phyloP scores from a whole-genome alignment of 30 jellyfish, hydroid and myxozoan genomes.

The Turritopsis rubra region DNA sequence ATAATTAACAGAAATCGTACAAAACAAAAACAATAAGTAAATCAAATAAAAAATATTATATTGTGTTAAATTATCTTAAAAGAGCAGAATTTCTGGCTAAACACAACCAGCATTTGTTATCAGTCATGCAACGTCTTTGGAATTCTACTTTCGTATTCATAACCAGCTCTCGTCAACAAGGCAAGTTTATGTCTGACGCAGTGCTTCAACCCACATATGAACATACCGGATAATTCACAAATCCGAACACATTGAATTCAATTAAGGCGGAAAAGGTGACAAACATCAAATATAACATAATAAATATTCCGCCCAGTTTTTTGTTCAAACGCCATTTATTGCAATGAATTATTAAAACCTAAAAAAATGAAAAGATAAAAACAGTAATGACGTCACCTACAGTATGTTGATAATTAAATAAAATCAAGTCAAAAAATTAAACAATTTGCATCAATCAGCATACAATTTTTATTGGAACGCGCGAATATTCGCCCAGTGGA shows the following conservation, averaged over 20 bases:
- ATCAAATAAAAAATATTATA: neutral
- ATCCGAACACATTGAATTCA: constrained; percentile 76
- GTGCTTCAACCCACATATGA: neutral
- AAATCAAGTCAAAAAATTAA: no score
- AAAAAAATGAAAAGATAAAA: neutral
- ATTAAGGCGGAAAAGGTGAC: constrained; percentile 50
- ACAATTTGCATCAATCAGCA: no score
- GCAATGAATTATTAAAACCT: constrained; percentile 46
- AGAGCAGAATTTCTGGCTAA: no score
- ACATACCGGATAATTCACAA: constrained; percentile 74
- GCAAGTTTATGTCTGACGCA: neutral
- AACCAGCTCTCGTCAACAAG: neutral
- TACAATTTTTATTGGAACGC: no score
- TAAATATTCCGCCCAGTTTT: constrained; percentile 50
- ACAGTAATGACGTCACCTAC: no score
- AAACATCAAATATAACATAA: constrained; percentile 44
- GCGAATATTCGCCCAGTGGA: no score
- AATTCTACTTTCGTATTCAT: neutral
- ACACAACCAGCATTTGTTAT: neutral
- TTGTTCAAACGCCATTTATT: constrained; percentile 76
- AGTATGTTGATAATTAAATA: no score
- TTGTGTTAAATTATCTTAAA: neutral
- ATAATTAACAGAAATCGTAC: no score
- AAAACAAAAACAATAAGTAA: neutral
- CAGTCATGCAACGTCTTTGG: neutral